Evolutionary conservation across 2,888 invertebrate species (phyloP).

Genomic region (Hipparchia semele): DNA sequence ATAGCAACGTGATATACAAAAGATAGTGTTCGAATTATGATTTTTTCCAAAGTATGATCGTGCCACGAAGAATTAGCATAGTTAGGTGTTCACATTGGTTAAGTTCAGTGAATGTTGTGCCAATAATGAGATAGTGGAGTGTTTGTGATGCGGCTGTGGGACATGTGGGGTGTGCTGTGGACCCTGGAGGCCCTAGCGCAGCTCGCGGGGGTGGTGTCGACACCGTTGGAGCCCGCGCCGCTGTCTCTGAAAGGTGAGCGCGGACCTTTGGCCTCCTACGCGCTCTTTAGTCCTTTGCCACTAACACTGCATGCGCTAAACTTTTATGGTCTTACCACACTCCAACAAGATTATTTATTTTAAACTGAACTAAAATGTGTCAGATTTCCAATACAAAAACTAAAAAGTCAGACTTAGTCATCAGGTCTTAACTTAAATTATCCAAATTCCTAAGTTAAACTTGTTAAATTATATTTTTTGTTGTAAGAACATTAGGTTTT

Average conservation of each 20-base stretch:
- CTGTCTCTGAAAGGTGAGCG: conserved; percentile 72
- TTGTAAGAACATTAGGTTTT: too few species aligned
- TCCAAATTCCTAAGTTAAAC: too few species aligned
- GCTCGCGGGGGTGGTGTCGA: conserved; percentile 65
- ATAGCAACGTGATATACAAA: conserved; percentile 57
- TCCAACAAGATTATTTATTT: too few species aligned
- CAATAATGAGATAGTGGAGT: conserved; percentile 83
- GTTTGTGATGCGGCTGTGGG: conserved; percentile 81
- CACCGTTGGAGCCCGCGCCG: conserved; percentile 73
- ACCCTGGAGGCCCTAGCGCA: conserved; percentile 69
- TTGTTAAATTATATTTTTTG: too few species aligned
- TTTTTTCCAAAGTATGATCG: conserved; percentile 78
- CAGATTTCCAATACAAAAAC: too few species aligned
- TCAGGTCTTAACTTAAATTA: too few species aligned
- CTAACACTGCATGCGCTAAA: conserved; percentile 56
- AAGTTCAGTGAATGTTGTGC: conserved; percentile 81
- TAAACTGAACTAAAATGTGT: too few species aligned
- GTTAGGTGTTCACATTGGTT: conserved; percentile 78
- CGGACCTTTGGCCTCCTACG: conserved; percentile 57
- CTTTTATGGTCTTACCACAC: conserved; percentile 22
- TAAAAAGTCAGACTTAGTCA: too few species aligned
- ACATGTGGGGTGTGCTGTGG: conserved; percentile 80
- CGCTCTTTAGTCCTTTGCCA: conserved; percentile 44
- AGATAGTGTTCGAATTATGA: conserved; percentile 61
- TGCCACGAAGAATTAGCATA: conserved; percentile 79